These are phyloP conservation scores for Machimus rusticus DNA, from an alignment of 2,888 invertebrate species.

Conservation along the genomic window DNA sequence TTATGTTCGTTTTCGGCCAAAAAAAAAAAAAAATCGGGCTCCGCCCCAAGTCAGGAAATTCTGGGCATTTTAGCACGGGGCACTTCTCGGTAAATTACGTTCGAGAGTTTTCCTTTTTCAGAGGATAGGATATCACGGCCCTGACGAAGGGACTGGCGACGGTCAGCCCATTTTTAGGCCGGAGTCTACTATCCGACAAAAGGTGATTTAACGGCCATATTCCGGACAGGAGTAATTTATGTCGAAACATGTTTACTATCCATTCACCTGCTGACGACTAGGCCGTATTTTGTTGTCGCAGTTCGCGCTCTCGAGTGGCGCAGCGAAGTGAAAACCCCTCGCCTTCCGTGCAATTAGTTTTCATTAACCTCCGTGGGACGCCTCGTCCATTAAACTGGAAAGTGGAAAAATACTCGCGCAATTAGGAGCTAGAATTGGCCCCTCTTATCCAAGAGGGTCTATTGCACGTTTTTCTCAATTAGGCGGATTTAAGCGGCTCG, in stretches of 20 bases:
- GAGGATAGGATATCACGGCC: not conserved
- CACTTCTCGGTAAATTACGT: conserved; percentile 20
- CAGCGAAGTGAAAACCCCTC: not conserved
- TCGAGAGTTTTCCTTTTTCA: not conserved
- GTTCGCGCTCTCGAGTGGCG: not conserved
- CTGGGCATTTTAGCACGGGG: not conserved
- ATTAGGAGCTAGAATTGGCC: not conserved
- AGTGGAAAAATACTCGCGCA: conserved; percentile 12
- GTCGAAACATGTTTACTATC: conserved; percentile 13
- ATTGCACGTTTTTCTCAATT: conserved; percentile 10
- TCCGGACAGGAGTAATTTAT: conserved; percentile 16
- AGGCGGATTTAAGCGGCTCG: conserved; percentile 1
- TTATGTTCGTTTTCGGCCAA: conserved; percentile 9
- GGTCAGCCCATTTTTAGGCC: not conserved
- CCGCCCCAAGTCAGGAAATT: not conserved
- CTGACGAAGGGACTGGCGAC: not conserved
- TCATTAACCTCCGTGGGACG: not conserved
- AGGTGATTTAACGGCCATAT: conserved; percentile 18
- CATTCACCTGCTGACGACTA: not conserved
- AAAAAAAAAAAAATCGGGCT: not conserved
- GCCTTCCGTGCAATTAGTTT: conserved; percentile 16
- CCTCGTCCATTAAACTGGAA: not conserved
- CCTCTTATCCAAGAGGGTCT: not conserved
- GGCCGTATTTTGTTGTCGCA: not conserved
- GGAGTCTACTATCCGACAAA: not conserved